A percentile compares a stretch with the other conserved stretches of the same genome.
These are phyloP conservation scores for Eueremaeus valkanovi DNA, from an alignment of 2,888 invertebrate species.

Conservation along the genomic window DNA sequence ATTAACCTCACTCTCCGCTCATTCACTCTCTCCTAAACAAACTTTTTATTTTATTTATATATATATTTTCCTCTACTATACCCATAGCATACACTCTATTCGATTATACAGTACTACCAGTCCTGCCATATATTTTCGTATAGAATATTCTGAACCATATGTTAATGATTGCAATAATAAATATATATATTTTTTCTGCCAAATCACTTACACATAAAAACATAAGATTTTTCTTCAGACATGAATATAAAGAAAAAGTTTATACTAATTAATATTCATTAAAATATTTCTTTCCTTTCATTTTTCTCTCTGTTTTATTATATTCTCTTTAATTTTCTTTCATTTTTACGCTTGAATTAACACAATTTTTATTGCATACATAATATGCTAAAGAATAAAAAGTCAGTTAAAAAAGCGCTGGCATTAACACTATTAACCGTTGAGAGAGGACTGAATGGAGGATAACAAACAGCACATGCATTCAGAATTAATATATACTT, in stretches of 20 bases:
- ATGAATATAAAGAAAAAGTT: no score
- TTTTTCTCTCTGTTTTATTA: background rate
- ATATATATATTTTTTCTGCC: background rate
- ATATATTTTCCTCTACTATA: background rate
- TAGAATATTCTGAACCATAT: background rate
- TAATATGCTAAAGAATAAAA: no score
- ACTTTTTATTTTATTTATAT: background rate
- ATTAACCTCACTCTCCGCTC: background rate
- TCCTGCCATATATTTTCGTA: background rate
- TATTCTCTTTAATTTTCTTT: no score
- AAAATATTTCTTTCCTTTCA: background rate
- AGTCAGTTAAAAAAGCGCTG: background rate
- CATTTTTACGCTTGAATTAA: background rate
- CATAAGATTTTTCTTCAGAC: background rate
- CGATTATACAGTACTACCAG: no score
- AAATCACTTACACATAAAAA: background rate
- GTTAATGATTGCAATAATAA: background rate
- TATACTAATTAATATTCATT: background rate
- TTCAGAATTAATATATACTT: no score
- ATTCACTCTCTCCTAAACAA: background rate
- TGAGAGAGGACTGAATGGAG: no score
- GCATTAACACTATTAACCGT: background rate
- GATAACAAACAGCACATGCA: no score
- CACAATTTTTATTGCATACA: background rate
- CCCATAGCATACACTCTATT: no score